These are phyloP conservation scores for Caracal caracal DNA, from an alignment of 2,113 vertebrate genomes.

Conservation along the genomic window DNA sequence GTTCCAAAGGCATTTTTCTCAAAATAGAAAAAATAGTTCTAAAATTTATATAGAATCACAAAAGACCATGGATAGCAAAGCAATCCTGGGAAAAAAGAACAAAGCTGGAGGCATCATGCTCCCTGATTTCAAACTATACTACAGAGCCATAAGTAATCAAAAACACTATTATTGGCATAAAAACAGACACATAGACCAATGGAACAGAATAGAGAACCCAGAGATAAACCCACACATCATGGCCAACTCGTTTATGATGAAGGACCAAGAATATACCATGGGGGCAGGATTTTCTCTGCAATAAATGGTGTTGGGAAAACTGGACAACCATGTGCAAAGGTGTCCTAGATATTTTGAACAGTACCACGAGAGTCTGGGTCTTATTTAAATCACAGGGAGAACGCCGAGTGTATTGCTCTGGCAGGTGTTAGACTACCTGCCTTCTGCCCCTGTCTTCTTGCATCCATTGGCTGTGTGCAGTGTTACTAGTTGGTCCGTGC, in stretches of 20 bases:
- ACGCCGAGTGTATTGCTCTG: background rate
- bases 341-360: background rate
- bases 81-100: too few relatives aligned
- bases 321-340: background rate
- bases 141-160: background rate
- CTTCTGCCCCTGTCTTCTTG: background rate
- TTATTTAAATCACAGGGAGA: background rate
- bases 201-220: background rate
- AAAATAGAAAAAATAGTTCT: too few relatives aligned
- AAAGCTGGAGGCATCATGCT: background rate
- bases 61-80: too few relatives aligned
- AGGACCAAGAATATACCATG: background rate
- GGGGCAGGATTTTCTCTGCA: background rate
- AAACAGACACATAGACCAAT: background rate
- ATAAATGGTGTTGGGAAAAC: too few relatives aligned
- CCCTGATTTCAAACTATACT: background rate
- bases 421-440: background rate
- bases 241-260: background rate
- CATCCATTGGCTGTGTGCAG: background rate
- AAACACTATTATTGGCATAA: background rate
- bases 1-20: too few relatives aligned
- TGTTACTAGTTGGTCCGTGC: background rate
- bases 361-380: background rate
- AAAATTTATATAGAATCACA: too few relatives aligned
- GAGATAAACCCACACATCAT: background rate